Percentiles rank a stretch among this genome's conserved stretches.
phyloP scores from a whole-genome alignment of 2,888 invertebrate genomes.

The Cryptocephalus primarius region DNA sequence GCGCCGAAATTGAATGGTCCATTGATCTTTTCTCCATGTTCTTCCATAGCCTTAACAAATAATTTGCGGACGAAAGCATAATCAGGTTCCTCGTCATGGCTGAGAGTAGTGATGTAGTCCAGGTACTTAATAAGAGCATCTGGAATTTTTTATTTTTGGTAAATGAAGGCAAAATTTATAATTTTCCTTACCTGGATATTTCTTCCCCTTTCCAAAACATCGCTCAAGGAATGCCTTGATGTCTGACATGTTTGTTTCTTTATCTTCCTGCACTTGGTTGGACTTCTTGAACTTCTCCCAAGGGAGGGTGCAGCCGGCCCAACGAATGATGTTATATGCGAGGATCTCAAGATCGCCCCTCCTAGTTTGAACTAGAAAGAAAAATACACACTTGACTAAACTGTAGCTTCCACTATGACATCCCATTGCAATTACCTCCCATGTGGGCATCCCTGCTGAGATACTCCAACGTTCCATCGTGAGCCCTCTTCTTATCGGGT shows the following conservation, averaged over 20 bases:
- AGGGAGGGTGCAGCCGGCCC: conserved; percentile 74
- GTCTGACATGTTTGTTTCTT: conserved; percentile 53
- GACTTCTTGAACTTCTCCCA: conserved; percentile 62
- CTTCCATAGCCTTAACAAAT: neutral
- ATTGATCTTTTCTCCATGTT: too few species aligned
- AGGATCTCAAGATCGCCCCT: conserved; percentile 91
- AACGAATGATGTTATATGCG: conserved; percentile 86
- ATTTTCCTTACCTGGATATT: too few species aligned
- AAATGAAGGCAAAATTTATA: too few species aligned
- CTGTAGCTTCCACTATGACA: too few species aligned
- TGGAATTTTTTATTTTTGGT: neutral
- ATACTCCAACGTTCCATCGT: conserved; percentile 96
- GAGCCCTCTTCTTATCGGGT: conserved; percentile 82
- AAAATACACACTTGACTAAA: neutral
- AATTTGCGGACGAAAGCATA: neutral
- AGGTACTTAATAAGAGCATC: neutral
- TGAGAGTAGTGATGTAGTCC: neutral
- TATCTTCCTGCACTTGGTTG: conserved; percentile 52
- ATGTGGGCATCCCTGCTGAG: conserved; percentile 93
- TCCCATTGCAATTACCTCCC: conserved; percentile 48
- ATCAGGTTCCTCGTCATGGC: neutral
- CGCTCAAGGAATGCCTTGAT: conserved; percentile 14
- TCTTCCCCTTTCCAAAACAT: conserved; percentile 14
- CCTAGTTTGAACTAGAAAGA: conserved; percentile 56
- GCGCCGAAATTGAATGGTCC: too few species aligned